Conservation (phyloP, 2,888 invertebrate species). For the Cheilosia impressa region DNA sequence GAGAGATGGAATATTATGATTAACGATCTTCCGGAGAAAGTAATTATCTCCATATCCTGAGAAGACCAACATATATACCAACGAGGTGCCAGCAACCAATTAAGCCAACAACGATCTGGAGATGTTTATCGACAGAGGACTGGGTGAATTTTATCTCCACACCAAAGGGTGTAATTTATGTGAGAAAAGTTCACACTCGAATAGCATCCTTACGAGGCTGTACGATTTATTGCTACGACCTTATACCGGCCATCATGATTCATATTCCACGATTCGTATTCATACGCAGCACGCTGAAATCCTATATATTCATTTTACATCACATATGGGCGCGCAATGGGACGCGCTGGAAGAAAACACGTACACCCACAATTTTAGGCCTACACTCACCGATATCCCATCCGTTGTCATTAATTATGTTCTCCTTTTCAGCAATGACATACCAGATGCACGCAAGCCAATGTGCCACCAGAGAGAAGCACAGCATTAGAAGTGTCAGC, state of each 20-base stretch:
- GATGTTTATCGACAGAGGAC: slow-evolving; percentile 22
- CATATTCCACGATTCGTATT: slow-evolving; percentile 6
- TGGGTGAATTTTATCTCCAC: background rate
- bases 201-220: background rate
- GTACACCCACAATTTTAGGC: background rate
- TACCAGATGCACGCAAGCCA: slow-evolving; percentile 99
- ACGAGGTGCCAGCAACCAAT: slow-evolving; percentile 19
- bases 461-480: slow-evolving; percentile 96
- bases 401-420: slow-evolving; percentile 86
- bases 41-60: slow-evolving; percentile 28
- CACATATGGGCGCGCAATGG: background rate
- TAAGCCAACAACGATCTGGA: slow-evolving; percentile 34
- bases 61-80: slow-evolving; percentile 22
- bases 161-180: slow-evolving; percentile 13
- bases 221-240: slow-evolving; percentile 39
- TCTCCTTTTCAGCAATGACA: slow-evolving; percentile 95
- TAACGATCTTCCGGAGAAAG: slow-evolving; percentile 30
- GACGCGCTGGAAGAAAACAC: background rate
- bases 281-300: slow-evolving; percentile 31
- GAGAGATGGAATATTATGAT: slow-evolving; percentile 1
- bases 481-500: slow-evolving; percentile 95
- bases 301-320: slow-evolving; percentile 26
- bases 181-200: slow-evolving; percentile 29
- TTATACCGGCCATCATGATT: slow-evolving; percentile 2
- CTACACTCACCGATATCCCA: slow-evolving; percentile 91